Conservation (phyloP, 2,797 vertebrate genomes). For the Odontamblyopus lacepedii region DNA sequence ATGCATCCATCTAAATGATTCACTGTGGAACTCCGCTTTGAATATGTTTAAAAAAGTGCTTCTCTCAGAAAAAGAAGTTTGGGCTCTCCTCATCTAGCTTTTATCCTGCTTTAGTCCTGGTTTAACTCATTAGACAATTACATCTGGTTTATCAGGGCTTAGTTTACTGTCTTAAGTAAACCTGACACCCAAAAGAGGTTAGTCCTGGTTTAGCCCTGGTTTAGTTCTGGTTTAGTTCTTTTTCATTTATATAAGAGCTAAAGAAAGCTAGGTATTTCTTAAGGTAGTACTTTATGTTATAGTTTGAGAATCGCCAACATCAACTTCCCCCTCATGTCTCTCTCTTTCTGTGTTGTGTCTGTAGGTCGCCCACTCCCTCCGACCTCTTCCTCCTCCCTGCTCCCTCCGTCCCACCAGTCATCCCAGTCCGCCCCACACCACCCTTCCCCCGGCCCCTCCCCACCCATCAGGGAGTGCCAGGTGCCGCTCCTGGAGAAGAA, state of each 20-base stretch:
- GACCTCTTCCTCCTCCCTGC: constrained; percentile 92
- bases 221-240: background rate
- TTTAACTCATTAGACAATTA: too few relatives aligned
- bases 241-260: background rate
- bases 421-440: constrained; percentile 90
- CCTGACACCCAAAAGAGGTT: background rate
- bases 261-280: background rate
- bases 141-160: background rate
- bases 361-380: constrained; percentile 98
- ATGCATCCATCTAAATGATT: too few relatives aligned
- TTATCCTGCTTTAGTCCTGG: too few relatives aligned
- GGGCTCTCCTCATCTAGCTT: too few relatives aligned
- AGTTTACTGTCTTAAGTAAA: background rate
- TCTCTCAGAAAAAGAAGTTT: too few relatives aligned
- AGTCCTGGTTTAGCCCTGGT: background rate
- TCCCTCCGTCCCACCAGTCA: constrained; percentile 91
- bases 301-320: constrained; percentile 3
- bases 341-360: constrained; percentile 84
- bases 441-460: constrained; percentile 83
- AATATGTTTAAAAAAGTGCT: too few relatives aligned
- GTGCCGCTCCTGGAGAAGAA: constrained; percentile 99
- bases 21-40: too few relatives aligned
- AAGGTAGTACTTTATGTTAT: background rate
- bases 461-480: constrained; percentile 91
- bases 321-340: constrained; percentile 77